phyloP scores from a whole-genome alignment of 2,113 vertebrate species.

The Plectropomus leopardus region DNA sequence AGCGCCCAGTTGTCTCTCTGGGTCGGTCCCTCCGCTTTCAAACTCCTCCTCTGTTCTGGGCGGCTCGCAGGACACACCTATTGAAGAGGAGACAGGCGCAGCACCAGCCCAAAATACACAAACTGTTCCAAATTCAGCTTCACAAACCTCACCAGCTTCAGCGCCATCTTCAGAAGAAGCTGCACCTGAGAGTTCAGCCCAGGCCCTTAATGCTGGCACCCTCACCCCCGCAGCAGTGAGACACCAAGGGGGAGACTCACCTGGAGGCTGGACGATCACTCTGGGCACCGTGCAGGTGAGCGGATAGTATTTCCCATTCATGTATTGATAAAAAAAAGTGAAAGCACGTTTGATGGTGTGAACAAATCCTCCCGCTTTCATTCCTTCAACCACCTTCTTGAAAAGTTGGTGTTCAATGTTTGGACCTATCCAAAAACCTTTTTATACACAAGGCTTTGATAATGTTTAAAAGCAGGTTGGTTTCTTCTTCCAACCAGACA shows the following conservation, averaged over 20 bases:
- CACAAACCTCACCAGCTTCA: slow-evolving; percentile 28
- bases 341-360: no score
- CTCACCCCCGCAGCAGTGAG: slow-evolving; percentile 38
- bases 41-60: slow-evolving; percentile 80
- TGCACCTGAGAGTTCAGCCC: slow-evolving; percentile 37
- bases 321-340: not conserved
- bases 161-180: slow-evolving; percentile 34
- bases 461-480: no score
- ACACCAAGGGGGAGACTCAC: slow-evolving; percentile 63
- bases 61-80: slow-evolving; percentile 71
- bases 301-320: not conserved
- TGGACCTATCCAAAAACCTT: no score
- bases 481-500: no score
- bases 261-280: slow-evolving; percentile 73
- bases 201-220: not conserved
- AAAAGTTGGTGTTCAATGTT: no score
- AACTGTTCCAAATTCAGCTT: slow-evolving; percentile 2
- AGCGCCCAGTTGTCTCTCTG: slow-evolving; percentile 66
- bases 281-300: slow-evolving; percentile 80
- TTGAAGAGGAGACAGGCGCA: slow-evolving; percentile 62
- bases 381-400: no score
- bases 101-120: slow-evolving; percentile 27
- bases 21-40: slow-evolving; percentile 71
- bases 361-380: no score
- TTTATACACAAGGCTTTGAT: no score